A percentile compares a stretch with the other conserved stretches of the same genome.
Evolutionary conservation across 2,888 invertebrate species (phyloP).

Genomic region (Apantesis nais): DNA sequence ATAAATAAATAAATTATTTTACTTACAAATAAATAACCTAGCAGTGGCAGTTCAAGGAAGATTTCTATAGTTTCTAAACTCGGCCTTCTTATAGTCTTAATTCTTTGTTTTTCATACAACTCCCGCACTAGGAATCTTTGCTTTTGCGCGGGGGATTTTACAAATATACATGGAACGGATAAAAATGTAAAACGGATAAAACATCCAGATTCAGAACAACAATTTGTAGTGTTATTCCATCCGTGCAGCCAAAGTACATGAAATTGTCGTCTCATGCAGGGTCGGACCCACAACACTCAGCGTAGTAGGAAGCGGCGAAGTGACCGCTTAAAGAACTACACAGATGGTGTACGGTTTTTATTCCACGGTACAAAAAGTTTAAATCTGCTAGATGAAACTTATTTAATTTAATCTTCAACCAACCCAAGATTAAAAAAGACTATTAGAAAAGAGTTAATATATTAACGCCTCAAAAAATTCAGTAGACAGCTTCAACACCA

Average conservation of each 20-base stretch:
- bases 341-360: not conserved
- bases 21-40: not conserved
- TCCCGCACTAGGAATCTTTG: too few relatives aligned
- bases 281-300: too few relatives aligned
- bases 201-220: too few relatives aligned
- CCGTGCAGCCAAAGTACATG: too few relatives aligned
- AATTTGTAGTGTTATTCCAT: too few relatives aligned
- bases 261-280: too few relatives aligned
- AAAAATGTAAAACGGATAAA: too few relatives aligned
- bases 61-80: not conserved
- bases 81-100: not conserved
- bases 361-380: not conserved
- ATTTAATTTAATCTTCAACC: conserved; percentile 6
- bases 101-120: too few relatives aligned
- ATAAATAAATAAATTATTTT: not conserved
- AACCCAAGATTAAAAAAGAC: conserved; percentile 15
- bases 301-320: too few relatives aligned
- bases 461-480: conserved; percentile 38
- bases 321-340: too few relatives aligned
- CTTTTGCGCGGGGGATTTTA: too few relatives aligned
- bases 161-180: too few relatives aligned
- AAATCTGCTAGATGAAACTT: not conserved
- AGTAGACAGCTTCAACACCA: conserved; percentile 35
- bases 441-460: conserved; percentile 25
- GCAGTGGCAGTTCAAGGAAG: not conserved